A percentile compares a stretch with the other conserved stretches of the same genome.
These are phyloP conservation scores for Pantherophis vulpinus DNA, from an alignment of 2,797 vertebrate genomes.

Conservation along the genomic window DNA sequence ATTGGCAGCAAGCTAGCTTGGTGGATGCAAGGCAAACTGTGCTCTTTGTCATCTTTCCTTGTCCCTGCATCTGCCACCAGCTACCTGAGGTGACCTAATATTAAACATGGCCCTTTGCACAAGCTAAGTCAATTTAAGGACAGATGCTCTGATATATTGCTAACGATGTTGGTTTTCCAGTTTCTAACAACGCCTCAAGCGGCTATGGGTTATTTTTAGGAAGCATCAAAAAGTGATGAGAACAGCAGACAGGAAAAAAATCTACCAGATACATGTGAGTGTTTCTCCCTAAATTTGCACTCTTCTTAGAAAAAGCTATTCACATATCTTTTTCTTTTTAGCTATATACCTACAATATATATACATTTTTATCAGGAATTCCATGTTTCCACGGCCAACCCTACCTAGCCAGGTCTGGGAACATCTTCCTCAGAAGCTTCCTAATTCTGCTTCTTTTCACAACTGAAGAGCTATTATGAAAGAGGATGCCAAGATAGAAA, in stretches of 20 bases:
- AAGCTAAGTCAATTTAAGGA: neutral
- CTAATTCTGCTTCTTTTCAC: neutral
- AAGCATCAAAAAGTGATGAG: neutral
- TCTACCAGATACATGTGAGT: neutral
- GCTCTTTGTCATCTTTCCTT: neutral
- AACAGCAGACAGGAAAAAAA: neutral
- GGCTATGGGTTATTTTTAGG: neutral
- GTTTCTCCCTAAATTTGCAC: neutral
- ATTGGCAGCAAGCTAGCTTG: neutral
- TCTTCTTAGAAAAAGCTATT: neutral
- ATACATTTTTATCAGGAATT: neutral
- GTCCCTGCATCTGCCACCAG: neutral
- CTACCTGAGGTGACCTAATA: neutral
- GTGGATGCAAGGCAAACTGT: neutral
- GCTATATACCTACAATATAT: neutral
- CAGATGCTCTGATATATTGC: neutral
- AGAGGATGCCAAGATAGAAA: neutral
- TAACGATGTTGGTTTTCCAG: neutral
- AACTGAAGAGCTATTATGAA: neutral
- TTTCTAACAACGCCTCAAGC: neutral
- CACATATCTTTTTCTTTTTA: neutral
- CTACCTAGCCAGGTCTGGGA: neutral
- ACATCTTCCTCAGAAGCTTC: neutral
- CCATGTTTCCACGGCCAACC: neutral
- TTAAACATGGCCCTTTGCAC: neutral